These are phyloP conservation scores for Styela plicata DNA, from an alignment of 23 tunicate genomes.

Conservation along the genomic window DNA sequence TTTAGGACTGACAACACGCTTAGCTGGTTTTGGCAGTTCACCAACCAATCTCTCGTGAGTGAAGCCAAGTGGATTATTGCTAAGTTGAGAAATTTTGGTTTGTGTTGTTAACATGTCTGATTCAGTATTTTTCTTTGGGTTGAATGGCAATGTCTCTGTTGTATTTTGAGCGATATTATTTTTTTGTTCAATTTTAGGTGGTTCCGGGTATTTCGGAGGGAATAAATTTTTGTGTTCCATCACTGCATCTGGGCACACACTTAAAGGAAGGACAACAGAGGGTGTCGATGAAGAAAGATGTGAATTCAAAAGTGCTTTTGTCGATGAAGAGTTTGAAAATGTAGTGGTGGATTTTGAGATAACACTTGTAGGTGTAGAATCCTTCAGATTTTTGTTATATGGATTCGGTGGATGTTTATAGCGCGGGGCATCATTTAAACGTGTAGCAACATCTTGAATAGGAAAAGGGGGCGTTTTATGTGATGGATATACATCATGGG, in stretches of 20 bases:
- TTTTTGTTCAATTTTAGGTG: neutral
- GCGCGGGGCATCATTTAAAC: constrained; percentile 12
- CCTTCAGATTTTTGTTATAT: neutral
- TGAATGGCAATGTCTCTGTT: neutral
- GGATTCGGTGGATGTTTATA: constrained; percentile 14
- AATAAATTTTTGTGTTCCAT: neutral
- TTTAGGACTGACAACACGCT: neutral
- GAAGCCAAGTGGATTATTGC: neutral
- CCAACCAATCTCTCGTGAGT: constrained; percentile 12
- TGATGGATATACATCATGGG: neutral
- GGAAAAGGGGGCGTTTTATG: neutral
- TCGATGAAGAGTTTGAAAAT: neutral
- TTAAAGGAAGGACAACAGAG: neutral
- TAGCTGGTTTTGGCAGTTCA: neutral
- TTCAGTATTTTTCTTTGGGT: neutral
- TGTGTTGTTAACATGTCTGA: neutral
- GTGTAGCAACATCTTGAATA: neutral
- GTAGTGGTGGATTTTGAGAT: neutral
- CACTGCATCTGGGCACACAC: neutral
- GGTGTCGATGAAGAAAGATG: neutral
- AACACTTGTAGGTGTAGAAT: neutral
- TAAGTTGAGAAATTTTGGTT: neutral
- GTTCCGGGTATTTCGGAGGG: neutral
- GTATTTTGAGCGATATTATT: neutral
- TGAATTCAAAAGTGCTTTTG: neutral